These are phyloP conservation scores for Bergia puertoricense DNA, from an alignment of 92 coral and sea anemone genomes.

Conservation along the genomic window DNA sequence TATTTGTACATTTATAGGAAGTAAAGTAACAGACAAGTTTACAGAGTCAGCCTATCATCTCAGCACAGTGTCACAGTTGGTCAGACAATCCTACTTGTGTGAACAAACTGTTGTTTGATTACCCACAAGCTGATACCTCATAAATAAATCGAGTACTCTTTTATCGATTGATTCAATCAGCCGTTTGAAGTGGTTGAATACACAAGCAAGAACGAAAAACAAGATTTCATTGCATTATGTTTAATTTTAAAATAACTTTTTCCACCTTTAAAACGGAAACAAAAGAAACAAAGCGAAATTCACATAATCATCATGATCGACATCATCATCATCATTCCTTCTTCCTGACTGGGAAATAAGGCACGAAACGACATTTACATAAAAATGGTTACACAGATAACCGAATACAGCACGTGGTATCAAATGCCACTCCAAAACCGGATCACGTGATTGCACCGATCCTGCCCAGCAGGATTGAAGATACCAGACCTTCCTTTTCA, in stretches of 20 bases:
- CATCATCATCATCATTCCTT: background rate
- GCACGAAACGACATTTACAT: no score
- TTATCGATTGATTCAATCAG: background rate
- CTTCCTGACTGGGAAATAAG: no score
- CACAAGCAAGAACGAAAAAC: background rate
- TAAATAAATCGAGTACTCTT: no score
- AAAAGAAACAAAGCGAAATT: background rate
- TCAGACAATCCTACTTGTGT: background rate
- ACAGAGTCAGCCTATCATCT: background rate
- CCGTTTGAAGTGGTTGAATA: background rate
- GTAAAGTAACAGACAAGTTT: background rate
- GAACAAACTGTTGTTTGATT: background rate
- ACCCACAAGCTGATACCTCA: background rate
- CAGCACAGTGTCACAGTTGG: background rate
- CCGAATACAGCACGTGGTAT: no score
- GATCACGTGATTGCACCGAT: slow-evolving; percentile 8
- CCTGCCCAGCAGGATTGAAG: slow-evolving; percentile 38
- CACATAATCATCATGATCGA: background rate
- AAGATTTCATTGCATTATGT: background rate
- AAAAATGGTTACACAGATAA: no score
- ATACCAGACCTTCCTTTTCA: slow-evolving; percentile 25
- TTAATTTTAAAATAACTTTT: no score
- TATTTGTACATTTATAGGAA: background rate
- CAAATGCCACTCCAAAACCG: background rate
- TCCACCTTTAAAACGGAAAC: no score